phyloP scores from a whole-genome alignment of 2,797 vertebrate species.

The Lutjanus campechanus region DNA sequence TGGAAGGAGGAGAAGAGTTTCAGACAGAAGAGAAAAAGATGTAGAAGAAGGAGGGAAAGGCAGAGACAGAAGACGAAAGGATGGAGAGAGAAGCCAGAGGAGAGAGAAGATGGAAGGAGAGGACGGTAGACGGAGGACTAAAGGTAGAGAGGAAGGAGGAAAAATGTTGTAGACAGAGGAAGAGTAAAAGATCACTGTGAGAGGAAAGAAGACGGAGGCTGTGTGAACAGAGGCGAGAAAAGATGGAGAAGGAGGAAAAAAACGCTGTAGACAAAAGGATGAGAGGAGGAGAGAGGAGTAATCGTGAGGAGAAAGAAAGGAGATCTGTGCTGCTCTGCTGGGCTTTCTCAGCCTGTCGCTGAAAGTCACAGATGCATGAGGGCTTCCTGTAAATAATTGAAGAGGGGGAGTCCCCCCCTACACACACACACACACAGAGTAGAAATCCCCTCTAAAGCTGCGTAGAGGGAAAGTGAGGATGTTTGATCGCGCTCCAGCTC shows the following conservation, averaged over 20 bases:
- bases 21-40: background rate
- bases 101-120: constrained; percentile 14
- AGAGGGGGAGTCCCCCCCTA: constrained; percentile 74
- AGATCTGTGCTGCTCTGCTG: constrained; percentile 72
- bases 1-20: background rate
- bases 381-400: constrained; percentile 82
- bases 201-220: background rate
- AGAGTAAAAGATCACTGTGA: background rate
- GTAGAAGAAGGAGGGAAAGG: background rate
- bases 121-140: too few relatives aligned
- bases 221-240: background rate
- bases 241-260: background rate
- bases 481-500: constrained; percentile 65
- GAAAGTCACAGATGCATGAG: constrained; percentile 76
- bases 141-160: too few relatives aligned
- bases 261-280: constrained; percentile 33
- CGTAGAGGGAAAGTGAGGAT: constrained; percentile 45
- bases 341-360: constrained; percentile 70
- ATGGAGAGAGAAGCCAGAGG: constrained; percentile 15
- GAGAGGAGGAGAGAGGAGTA: constrained; percentile 27
- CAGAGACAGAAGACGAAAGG: too few relatives aligned
- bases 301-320: constrained; percentile 50
- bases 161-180: background rate
- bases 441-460: constrained; percentile 68
- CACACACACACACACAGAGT: constrained; percentile 42